Base-by-base conservation (phyloP, 2,888 invertebrate species). In the Acrobeloides nanus region DNA sequence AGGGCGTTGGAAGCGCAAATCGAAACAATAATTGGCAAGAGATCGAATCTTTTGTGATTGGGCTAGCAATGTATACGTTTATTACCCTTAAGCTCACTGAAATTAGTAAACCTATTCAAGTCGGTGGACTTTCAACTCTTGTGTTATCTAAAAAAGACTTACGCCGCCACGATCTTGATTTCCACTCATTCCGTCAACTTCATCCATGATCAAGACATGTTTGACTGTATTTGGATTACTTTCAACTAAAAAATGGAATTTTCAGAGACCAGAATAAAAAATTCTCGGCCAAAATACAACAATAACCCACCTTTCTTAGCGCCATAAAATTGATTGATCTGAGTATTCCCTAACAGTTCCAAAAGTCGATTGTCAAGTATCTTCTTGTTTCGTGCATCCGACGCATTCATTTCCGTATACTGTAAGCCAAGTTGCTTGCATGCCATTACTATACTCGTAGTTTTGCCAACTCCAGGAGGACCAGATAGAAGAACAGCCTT, bases 161-260 rank as follows among this genome's bases (percentile, higher is more conserved):
- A 97, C 82, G 33, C 97, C 97, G 20, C 95, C 95, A 63, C 97
- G 82, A 76, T 99, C 97, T 76, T 97, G 90, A 75, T 95, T 97
- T 3, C 95, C 95, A 1, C 92, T 88, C 93, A 99, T 97, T 7
- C 97, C 97, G 73, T 99, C 97, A 0, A 99, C 95, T 81, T 99
- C 97, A 72, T 99, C 97, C 97, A 99, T 99, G n/a, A 99, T 81
- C 6, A 99, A 77, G 12, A 89, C 89, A 72, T 89, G 89, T n/a
- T 20, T 45, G 21, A 44, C 20, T 24, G 38, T 52, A 25, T 31
- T 15, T 8, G 20, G 17, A 32, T 31, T 12, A 15, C 10, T 21
- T 12, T 17, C 33, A 29, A 38, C 15, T 20, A 25, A 20, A 5
- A 32, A 5, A 4, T 32, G 20, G 5, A 32, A 5, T 1, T 4